phyloP scores from a whole-genome alignment of 2,113 vertebrate genomes.

The Hylia prasina region DNA sequence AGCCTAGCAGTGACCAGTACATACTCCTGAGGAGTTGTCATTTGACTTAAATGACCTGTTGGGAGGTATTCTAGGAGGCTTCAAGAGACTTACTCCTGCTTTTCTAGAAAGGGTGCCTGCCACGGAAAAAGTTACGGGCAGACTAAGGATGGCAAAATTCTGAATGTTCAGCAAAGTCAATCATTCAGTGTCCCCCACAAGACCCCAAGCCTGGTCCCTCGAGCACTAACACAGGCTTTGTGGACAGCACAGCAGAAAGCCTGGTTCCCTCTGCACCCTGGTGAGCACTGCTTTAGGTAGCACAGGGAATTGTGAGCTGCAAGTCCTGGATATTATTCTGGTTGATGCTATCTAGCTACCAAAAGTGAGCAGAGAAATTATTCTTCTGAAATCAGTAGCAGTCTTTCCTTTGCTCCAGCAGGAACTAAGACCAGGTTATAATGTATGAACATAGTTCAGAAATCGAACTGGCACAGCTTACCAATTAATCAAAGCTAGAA shows the following conservation, averaged over 20 bases:
- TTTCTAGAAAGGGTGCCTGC: neutral
- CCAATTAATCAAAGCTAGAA: neutral
- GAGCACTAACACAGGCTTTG: neutral
- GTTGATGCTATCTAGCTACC: neutral
- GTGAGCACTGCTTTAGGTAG: neutral
- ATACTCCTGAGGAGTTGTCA: neutral
- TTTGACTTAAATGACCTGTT: neutral
- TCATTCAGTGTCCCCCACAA: neutral
- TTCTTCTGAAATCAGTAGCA: neutral
- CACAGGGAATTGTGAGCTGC: neutral
- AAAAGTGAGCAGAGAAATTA: neutral
- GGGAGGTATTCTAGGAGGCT: neutral
- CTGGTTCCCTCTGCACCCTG: neutral
- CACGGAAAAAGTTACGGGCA: fast-evolving
- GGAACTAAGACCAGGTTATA: neutral
- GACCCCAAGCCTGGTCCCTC: neutral
- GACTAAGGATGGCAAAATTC: neutral
- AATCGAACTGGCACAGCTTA: neutral
- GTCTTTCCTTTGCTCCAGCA: neutral
- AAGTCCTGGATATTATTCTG: neutral
- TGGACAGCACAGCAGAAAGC: neutral
- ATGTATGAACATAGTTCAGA: neutral
- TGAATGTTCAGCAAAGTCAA: neutral
- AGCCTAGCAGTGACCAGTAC: neutral
- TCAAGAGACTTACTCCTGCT: neutral